These are phyloP conservation scores for Poeciliopsis gracilis DNA, from an alignment of 2,797 vertebrate species.

Conservation along the genomic window DNA sequence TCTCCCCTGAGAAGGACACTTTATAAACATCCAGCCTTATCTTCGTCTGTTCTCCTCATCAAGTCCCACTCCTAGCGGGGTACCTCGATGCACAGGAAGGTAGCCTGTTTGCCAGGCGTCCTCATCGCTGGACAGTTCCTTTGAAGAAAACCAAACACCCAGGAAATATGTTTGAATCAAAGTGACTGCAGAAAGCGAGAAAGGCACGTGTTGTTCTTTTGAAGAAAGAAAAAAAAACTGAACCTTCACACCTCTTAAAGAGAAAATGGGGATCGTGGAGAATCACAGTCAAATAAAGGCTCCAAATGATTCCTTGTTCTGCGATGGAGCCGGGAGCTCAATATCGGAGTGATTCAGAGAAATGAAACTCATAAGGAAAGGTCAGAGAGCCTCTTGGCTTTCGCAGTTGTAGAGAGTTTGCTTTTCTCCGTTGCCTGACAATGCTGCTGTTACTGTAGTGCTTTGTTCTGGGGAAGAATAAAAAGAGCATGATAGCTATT, in stretches of 20 bases:
- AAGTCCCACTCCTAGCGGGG: constrained; percentile 47
- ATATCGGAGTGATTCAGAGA: constrained; percentile 69
- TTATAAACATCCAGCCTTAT: constrained; percentile 72
- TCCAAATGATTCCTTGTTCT: constrained; percentile 56
- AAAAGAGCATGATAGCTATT: constrained; percentile 72
- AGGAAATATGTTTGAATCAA: constrained; percentile 58
- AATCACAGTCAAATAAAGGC: constrained; percentile 73
- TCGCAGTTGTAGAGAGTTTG: constrained; percentile 61
- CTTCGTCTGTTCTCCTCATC: constrained; percentile 63
- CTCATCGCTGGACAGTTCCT: constrained; percentile 52
- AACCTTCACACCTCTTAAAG: constrained; percentile 33
- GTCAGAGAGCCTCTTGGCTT: constrained; percentile 64
- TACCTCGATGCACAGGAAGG: constrained; percentile 70
- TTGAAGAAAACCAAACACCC: constrained; percentile 57
- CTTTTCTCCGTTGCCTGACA: constrained; percentile 46
- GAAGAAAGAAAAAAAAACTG: neutral
- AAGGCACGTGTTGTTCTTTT: constrained; percentile 35
- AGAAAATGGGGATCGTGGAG: constrained; percentile 42
- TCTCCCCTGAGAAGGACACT: constrained; percentile 61
- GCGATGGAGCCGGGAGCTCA: constrained; percentile 61
- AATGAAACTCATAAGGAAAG: constrained; percentile 73
- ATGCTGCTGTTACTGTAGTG: constrained; percentile 41
- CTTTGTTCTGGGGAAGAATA: constrained; percentile 67
- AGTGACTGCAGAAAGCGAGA: constrained; percentile 44
- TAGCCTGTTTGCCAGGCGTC: constrained; percentile 48